Conservation (phyloP, 1,140 invertebrate species). For the Halyomorpha halys region DNA sequence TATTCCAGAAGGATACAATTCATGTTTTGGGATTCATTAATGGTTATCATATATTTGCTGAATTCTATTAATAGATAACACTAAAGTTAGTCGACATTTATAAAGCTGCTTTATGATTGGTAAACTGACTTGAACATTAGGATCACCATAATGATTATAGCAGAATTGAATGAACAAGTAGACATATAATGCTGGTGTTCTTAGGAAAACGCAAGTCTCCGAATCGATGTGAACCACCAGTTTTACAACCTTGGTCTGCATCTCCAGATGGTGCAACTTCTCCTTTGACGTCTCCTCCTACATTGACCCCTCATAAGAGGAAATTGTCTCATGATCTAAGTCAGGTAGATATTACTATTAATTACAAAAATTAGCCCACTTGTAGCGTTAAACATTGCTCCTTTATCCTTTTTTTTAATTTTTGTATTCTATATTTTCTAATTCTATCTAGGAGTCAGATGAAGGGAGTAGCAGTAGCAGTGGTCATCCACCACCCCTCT, state of each 20-base stretch:
- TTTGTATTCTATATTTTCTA: too few species aligned
- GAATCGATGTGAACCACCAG: slow-evolving; percentile 31
- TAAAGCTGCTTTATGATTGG: too few species aligned
- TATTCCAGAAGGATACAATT: too few species aligned
- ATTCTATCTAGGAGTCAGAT: slow-evolving; percentile 15
- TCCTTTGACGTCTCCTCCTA: slow-evolving; percentile 27
- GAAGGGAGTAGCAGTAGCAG: slow-evolving; percentile 4
- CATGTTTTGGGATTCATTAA: too few species aligned
- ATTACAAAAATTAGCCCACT: not conserved
- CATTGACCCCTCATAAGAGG: slow-evolving; percentile 29
- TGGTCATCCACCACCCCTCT: slow-evolving; percentile 11
- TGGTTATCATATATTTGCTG: too few species aligned
- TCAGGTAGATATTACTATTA: not conserved
- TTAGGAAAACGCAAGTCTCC: not conserved
- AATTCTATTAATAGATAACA: too few species aligned
- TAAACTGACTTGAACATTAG: too few species aligned
- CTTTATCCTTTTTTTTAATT: not conserved
- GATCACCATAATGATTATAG: too few species aligned
- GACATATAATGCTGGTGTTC: not conserved
- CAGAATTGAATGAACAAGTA: too few species aligned
- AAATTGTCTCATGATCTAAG: slow-evolving; percentile 11
- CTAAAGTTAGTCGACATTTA: too few species aligned
- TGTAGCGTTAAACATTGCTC: not conserved
- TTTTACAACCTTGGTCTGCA: slow-evolving; percentile 33
- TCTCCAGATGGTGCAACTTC: slow-evolving; percentile 11